Evolutionary conservation across 1,140 invertebrate genomes (phyloP).

Genomic region (Atta cephalotes): DNA sequence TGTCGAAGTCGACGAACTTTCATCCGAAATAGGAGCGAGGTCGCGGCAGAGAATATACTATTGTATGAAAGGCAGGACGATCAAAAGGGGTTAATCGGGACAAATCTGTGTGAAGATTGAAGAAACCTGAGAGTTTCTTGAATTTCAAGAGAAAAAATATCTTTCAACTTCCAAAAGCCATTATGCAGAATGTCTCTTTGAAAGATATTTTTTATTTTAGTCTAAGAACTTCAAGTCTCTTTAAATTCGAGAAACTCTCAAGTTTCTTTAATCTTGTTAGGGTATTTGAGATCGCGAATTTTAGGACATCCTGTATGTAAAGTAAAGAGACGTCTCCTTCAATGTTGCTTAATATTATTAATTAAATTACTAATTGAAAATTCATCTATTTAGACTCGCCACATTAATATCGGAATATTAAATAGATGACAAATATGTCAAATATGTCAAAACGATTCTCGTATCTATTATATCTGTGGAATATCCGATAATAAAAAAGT

Average conservation of each 20-base stretch:
- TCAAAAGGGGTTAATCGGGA: not conserved
- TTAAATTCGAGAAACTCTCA: no score
- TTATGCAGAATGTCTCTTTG: no score
- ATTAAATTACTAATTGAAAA: not conserved
- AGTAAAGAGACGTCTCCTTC: not conserved
- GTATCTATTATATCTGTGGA: not conserved
- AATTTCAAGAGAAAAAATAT: not conserved
- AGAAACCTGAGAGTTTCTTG: not conserved
- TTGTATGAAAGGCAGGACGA: not conserved
- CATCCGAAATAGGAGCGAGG: slow-evolving; percentile 42
- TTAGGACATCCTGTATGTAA: no score
- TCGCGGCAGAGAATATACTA: not conserved
- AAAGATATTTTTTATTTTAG: no score
- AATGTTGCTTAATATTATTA: not conserved
- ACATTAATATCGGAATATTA: not conserved
- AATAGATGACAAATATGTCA: not conserved
- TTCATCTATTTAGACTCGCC: not conserved
- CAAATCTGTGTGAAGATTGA: not conserved
- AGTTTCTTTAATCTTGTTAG: no score
- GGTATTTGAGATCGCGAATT: no score
- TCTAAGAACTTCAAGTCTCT: no score
- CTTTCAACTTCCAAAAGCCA: not conserved
- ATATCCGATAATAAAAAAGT: not conserved
- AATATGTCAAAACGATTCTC: not conserved
- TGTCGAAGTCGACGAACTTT: slow-evolving; percentile 69